Percentiles rank a stretch among this genome's conserved stretches.
These are phyloP conservation scores for Drosophila pegasa DNA, from an alignment of 2,888 invertebrate species.

Conservation along the genomic window DNA sequence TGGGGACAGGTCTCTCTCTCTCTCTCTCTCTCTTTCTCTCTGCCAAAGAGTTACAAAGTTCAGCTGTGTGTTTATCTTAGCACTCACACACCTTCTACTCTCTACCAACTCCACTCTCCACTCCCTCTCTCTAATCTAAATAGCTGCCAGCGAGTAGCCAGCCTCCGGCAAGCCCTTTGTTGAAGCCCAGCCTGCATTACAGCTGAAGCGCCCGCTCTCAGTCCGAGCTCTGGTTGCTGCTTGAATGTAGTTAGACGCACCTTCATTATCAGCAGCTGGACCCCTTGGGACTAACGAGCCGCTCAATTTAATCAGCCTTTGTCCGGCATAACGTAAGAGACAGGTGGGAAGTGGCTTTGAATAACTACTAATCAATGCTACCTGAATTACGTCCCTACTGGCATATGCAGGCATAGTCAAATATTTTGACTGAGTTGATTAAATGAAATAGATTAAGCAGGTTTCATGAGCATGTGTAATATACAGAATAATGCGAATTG, in stretches of 20 bases:
- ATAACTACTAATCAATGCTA: background rate
- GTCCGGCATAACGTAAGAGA: slow-evolving; percentile 5
- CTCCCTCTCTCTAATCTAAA: background rate
- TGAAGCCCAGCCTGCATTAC: slow-evolving; percentile 31
- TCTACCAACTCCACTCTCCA: background rate
- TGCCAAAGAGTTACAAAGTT: slow-evolving; percentile 13
- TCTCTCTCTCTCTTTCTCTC: slow-evolving; percentile 15
- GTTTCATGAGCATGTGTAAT: background rate
- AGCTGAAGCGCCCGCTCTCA: background rate
- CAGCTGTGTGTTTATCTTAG: slow-evolving; percentile 9
- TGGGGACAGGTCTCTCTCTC: slow-evolving; percentile 18
- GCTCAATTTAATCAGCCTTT: slow-evolving; percentile 55
- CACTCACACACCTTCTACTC: background rate
- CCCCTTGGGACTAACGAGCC: slow-evolving; percentile 36
- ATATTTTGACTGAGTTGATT: background rate
- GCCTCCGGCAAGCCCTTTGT: slow-evolving; percentile 30
- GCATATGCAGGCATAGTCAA: background rate
- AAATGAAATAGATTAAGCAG: background rate
- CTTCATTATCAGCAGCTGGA: slow-evolving; percentile 29
- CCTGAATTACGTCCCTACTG: background rate
- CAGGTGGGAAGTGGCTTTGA: background rate
- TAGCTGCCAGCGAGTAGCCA: slow-evolving; percentile 17
- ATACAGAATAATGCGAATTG: too few species aligned
- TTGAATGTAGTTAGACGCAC: slow-evolving; percentile 35
- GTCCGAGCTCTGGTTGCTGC: background rate